Conservation (phyloP, 2,113 vertebrate genomes). For the Osmerus mordax region DNA sequence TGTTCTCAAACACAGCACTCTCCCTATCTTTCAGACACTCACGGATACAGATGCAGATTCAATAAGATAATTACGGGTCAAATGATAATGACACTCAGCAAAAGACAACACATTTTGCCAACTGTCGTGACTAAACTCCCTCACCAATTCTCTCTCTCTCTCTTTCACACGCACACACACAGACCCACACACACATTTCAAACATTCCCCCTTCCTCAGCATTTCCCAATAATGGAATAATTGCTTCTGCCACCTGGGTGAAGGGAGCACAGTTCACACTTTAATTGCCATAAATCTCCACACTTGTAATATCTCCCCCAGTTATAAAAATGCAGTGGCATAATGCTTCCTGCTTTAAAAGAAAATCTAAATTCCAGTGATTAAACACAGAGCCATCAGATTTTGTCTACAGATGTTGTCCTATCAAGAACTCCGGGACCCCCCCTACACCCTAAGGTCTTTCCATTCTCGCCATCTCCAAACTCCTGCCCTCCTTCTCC, state of each 20-base stretch:
- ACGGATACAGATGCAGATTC: too few relatives aligned
- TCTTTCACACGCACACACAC: neutral
- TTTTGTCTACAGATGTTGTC: slow-evolving; percentile 14
- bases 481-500: slow-evolving; percentile 20
- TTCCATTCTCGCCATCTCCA: neutral
- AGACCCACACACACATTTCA: neutral
- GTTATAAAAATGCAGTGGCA: slow-evolving; percentile 15
- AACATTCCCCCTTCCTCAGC: neutral
- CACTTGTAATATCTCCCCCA: slow-evolving; percentile 27
- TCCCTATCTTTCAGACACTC: neutral
- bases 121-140: too few relatives aligned
- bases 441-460: neutral
- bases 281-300: slow-evolving; percentile 32
- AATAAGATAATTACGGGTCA: too few relatives aligned
- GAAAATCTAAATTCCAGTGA: slow-evolving; percentile 30
- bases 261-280: neutral
- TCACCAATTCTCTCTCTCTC: too few relatives aligned
- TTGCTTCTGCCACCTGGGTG: slow-evolving; percentile 20
- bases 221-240: slow-evolving; percentile 23
- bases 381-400: slow-evolving; percentile 33
- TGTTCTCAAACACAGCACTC: neutral
- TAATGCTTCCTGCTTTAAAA: slow-evolving; percentile 25
- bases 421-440: slow-evolving; percentile 14
- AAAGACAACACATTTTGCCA: too few relatives aligned
- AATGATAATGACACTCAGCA: too few relatives aligned